Percentiles rank a stretch among this genome's conserved stretches.
These are phyloP conservation scores for Thryonomys swinderianus DNA, from an alignment of 2,113 vertebrate genomes.

Conservation along the genomic window DNA sequence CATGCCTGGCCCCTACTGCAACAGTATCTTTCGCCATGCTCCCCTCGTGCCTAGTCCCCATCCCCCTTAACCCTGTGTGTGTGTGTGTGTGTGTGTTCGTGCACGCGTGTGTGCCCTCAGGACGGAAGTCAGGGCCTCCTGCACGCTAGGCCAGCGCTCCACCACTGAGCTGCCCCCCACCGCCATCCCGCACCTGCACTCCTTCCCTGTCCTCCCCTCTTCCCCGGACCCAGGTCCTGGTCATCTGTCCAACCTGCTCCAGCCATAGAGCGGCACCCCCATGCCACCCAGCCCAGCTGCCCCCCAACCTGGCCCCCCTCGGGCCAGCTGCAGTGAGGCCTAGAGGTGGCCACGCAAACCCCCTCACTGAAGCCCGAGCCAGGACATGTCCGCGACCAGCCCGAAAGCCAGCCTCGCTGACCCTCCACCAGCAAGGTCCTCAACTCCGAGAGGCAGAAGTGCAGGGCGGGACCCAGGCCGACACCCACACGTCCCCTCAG, in stretches of 20 bases:
- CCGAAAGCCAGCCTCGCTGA: neutral
- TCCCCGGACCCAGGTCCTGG: neutral
- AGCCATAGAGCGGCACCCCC: accelerated
- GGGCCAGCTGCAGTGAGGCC: neutral
- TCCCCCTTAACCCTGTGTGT: neutral
- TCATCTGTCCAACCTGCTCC: neutral
- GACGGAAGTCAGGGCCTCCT: neutral
- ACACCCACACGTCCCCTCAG: no score
- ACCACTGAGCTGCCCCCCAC: neutral
- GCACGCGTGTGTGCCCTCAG: no score
- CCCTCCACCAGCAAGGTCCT: neutral
- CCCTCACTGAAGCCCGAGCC: neutral
- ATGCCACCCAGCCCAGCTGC: neutral
- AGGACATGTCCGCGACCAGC: neutral
- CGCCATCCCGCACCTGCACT: neutral
- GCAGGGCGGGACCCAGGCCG: neutral
- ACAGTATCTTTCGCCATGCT: neutral
- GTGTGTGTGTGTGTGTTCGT: no score
- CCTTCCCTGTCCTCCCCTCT: neutral
- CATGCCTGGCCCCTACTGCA: neutral
- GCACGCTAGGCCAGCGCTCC: neutral
- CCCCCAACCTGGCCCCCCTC: neutral
- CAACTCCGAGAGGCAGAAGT: neutral
- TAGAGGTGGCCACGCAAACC: neutral
- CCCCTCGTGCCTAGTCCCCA: neutral